These are phyloP conservation scores for Heliocidaris tuberculata DNA, from an alignment of 35 echinoderm and acorn worm genomes.

Conservation along the genomic window DNA sequence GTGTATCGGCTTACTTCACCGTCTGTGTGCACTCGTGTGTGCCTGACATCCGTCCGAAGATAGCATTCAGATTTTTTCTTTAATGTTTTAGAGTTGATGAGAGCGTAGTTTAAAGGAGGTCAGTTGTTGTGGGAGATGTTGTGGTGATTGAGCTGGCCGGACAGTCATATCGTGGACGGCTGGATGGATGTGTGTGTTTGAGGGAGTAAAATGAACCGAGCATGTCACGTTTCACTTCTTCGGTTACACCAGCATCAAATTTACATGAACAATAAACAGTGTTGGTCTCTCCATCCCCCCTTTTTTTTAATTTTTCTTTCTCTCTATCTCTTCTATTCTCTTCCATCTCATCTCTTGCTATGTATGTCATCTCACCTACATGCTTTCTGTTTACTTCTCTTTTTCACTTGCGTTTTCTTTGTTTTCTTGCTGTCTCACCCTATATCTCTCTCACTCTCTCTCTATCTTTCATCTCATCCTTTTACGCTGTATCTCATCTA, in stretches of 20 bases:
- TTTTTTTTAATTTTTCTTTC: background rate
- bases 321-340: background rate
- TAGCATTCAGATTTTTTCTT: background rate
- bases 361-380: background rate
- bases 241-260: conserved; percentile 1
- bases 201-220: background rate
- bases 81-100: background rate
- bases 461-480: background rate
- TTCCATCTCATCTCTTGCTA: background rate
- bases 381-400: too few species aligned
- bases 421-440: too few species aligned
- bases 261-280: conserved; percentile 18
- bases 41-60: background rate
- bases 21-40: background rate
- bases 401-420: background rate
- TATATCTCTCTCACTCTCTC: background rate
- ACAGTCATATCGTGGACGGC: background rate
- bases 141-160: background rate
- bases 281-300: background rate
- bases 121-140: background rate
- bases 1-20: conserved; percentile 7
- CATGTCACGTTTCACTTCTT: background rate
- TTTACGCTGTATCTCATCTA: background rate
- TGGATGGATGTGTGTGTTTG: background rate
- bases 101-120: conserved; percentile 9